These are phyloP conservation scores for Watsonalla cultraria DNA, from an alignment of 2,888 invertebrate species.

Conservation along the genomic window DNA sequence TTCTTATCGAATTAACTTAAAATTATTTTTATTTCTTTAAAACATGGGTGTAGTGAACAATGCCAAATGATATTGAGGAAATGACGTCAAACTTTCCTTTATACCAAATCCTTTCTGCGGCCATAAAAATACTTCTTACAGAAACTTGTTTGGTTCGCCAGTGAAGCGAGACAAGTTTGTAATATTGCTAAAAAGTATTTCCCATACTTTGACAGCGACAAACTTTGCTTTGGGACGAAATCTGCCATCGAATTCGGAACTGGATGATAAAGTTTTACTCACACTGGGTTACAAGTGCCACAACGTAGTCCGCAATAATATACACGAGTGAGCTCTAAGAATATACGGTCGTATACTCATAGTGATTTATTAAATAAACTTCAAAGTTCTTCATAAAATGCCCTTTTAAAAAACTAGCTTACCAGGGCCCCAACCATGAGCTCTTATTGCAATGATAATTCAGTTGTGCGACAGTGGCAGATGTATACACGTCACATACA, in stretches of 20 bases:
- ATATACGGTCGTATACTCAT: too few species aligned
- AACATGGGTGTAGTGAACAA: too few species aligned
- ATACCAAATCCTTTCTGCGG: background rate
- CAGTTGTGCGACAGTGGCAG: too few species aligned
- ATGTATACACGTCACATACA: too few species aligned
- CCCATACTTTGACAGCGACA: background rate
- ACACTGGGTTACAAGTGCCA: background rate
- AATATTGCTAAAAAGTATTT: constrained; percentile 1
- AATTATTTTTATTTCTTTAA: too few species aligned
- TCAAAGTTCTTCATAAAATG: too few species aligned
- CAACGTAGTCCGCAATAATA: background rate
- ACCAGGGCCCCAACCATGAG: too few species aligned
- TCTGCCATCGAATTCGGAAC: background rate
- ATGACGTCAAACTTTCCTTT: background rate
- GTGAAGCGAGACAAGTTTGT: constrained; percentile 1
- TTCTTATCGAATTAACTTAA: too few species aligned
- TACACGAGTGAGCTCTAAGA: too few species aligned
- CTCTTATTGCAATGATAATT: too few species aligned
- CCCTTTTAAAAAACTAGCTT: too few species aligned
- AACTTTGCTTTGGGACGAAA: background rate
- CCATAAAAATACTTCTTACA: background rate
- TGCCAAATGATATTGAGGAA: background rate
- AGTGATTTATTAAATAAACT: too few species aligned
- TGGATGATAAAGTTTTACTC: constrained; percentile 4
- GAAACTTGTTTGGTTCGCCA: background rate